These are phyloP conservation scores for Drosophila atripex DNA, from an alignment of 2,888 invertebrate species.

Conservation along the genomic window DNA sequence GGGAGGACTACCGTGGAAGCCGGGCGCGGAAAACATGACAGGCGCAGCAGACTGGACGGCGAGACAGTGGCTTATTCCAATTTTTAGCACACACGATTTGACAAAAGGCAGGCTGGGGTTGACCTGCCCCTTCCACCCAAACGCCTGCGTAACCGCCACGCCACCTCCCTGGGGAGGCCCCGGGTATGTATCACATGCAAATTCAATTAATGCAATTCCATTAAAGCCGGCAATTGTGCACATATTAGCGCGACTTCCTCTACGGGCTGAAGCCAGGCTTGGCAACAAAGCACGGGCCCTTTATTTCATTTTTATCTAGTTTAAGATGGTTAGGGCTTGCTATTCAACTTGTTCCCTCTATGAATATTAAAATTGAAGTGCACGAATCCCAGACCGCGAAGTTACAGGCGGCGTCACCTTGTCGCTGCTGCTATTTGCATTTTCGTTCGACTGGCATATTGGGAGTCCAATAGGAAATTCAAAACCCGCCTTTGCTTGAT, in stretches of 20 bases:
- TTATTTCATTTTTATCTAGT: too few species aligned
- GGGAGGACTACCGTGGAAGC: background rate
- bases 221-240: slow-evolving; percentile 38
- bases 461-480: slow-evolving; percentile 58
- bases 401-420: slow-evolving; percentile 54
- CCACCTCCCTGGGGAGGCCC: background rate
- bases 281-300: slow-evolving; percentile 2
- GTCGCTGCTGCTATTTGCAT: slow-evolving; percentile 22
- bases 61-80: slow-evolving; percentile 12
- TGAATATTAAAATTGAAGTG: too few species aligned
- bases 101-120: slow-evolving; percentile 2
- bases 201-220: slow-evolving; percentile 51
- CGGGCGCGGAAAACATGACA: slow-evolving; percentile 6
- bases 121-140: background rate
- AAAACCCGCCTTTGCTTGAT: slow-evolving; percentile 63
- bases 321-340: background rate
- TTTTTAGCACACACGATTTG: slow-evolving; percentile 13
- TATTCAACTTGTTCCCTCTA: background rate
- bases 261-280: slow-evolving; percentile 19
- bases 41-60: slow-evolving; percentile 9
- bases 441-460: slow-evolving; percentile 13
- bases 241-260: slow-evolving; percentile 55
- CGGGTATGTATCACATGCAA: slow-evolving; percentile 44
- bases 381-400: too few species aligned
- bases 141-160: background rate